These are phyloP conservation scores for Phaethon lepturus DNA, from an alignment of 2,113 vertebrate species.

Conservation along the genomic window DNA sequence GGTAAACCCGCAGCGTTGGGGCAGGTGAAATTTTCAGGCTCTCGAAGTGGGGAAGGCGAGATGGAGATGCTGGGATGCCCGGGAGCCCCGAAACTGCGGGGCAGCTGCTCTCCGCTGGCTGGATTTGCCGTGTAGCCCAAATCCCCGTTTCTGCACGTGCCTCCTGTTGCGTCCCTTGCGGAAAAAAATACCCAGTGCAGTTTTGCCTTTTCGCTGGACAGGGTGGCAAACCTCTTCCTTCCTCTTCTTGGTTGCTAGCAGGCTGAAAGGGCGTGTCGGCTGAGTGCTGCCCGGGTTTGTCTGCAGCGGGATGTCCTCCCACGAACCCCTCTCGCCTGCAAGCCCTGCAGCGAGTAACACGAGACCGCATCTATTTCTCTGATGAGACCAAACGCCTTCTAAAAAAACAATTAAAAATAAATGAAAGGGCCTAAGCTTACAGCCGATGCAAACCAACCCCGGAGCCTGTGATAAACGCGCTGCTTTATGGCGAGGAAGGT, in stretches of 20 bases:
- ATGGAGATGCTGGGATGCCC: background rate
- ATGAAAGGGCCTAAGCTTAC: background rate
- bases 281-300: background rate
- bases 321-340: background rate
- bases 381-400: background rate
- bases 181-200: background rate
- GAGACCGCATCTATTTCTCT: background rate
- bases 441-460: background rate
- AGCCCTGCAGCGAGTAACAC: background rate
- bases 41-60: background rate
- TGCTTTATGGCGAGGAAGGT: background rate
- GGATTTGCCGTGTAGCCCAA: background rate
- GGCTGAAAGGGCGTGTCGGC: no score
- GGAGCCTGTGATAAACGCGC: accelerated
- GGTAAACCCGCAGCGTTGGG: background rate
- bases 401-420: background rate
- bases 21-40: background rate
- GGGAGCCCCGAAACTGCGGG: background rate
- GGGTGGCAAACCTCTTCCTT: background rate
- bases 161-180: accelerated
- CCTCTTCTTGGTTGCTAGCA: background rate
- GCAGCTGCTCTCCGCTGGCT: background rate
- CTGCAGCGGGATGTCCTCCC: background rate
- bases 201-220: background rate
- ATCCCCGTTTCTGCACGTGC: background rate